These are phyloP conservation scores for Lithophane leautieri DNA, from an alignment of 2,888 invertebrate genomes.

Conservation along the genomic window DNA sequence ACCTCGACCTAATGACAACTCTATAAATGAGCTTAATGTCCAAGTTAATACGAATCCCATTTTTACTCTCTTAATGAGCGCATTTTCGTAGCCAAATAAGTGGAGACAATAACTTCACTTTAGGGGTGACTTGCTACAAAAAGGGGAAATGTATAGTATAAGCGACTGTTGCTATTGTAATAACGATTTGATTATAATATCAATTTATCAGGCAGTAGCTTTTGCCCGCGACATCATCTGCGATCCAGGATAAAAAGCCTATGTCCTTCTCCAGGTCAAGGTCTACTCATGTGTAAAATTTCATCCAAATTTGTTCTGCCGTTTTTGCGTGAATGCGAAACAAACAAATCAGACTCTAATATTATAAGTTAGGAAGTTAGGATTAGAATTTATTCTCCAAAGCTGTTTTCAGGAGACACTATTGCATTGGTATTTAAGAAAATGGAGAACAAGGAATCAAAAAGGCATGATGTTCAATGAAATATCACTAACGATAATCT, in stretches of 20 bases:
- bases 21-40: constrained; percentile 2
- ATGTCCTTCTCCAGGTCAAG: too few relatives aligned
- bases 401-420: neutral
- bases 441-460: neutral
- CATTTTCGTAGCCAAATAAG: neutral
- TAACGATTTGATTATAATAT: neutral
- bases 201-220: neutral
- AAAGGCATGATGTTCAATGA: constrained; percentile 5
- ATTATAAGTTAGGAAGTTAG: too few relatives aligned
- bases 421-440: neutral
- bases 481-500: constrained; percentile 15
- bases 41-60: neutral
- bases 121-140: neutral
- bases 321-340: too few relatives aligned
- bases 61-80: neutral
- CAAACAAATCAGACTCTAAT: too few relatives aligned
- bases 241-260: too few relatives aligned
- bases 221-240: too few relatives aligned
- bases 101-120: neutral
- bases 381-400: neutral
- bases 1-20: constrained; percentile 54
- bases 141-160: neutral
- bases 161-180: neutral
- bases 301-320: too few relatives aligned
- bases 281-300: too few relatives aligned